Evolutionary conservation across 2,888 invertebrate species (phyloP).

Genomic region (Esperia sulphurella): DNA sequence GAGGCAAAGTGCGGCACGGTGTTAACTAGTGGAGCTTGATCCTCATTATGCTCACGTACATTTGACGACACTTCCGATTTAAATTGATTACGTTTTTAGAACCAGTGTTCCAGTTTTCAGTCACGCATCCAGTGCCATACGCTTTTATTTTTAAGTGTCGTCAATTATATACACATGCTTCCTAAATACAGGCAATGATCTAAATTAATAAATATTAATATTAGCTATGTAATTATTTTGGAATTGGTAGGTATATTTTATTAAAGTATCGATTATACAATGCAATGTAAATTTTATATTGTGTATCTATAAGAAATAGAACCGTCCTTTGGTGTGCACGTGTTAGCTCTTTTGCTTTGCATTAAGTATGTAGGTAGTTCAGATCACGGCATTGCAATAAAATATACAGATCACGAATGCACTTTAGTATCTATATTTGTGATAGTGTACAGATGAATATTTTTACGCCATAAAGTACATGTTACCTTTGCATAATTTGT

Average conservation of each 20-base stretch:
- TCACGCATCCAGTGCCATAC: too few species aligned
- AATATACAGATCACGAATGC: background rate
- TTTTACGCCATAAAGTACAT: conserved; percentile 10
- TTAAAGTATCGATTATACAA: background rate
- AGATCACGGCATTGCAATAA: background rate
- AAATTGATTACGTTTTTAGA: too few species aligned
- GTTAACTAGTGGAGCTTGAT: too few species aligned
- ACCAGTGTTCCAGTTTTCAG: too few species aligned
- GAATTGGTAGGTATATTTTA: too few species aligned
- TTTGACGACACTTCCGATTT: too few species aligned
- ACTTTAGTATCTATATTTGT: background rate
- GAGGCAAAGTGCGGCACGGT: too few species aligned
- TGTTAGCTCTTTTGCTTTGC: background rate
- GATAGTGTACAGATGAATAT: background rate
- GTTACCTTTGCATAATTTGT: conserved; percentile 10
- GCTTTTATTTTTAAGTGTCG: background rate
- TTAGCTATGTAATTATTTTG: too few species aligned
- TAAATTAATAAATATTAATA: too few species aligned
- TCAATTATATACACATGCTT: background rate
- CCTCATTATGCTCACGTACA: too few species aligned
- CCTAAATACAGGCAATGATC: background rate
- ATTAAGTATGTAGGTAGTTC: background rate
- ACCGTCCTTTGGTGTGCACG: background rate
- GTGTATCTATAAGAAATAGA: background rate
- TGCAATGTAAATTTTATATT: background rate